Base-by-base conservation (phyloP, 2,113 vertebrate species). In the Aptenodytes forsteri region DNA sequence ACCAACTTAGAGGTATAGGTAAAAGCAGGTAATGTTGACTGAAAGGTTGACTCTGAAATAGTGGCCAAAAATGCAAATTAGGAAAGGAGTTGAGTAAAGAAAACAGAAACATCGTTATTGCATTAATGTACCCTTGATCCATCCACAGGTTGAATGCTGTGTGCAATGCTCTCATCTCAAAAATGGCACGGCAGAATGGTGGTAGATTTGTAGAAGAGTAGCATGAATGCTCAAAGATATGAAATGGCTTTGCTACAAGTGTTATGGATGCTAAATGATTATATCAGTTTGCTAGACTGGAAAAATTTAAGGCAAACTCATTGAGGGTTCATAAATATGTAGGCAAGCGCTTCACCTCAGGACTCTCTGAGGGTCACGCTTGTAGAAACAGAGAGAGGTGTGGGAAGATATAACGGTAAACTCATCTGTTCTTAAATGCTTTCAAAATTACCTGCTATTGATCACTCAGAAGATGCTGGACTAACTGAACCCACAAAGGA, bases 191-290 rank as follows among this genome's bases (percentile, higher is more conserved):
- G 1, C 16, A 9, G 26, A 58, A 27, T 13, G 8, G 44, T 30
- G 36, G n/a, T 56, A 7, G 36, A 26, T 70, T 55, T 42, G 17
- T 50, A 18, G 44, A 77, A 69, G n/a, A 52, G 20, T 19, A 47
- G 20, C 1, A 6, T 42, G 73, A 52, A 44, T 3, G 3, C 21
- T 77, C 75, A 29, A 3, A 2, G 5, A 10, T 26, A 27, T 0
- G 20, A 61, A 93, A 69, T 81, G 55, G 10, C 26, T 93, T 83
- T 77, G 9, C 82, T 78, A 18, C 27, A 27, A 8, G 61, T 44
- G 55, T 83, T 40, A 27, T 1, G 1, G 40, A 32, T 81, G 55
- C 29, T 77, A 34, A 93, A 65, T 52, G 6, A 38, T 73, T 54
- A 10, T 44, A 75, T 56, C 2, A 9, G 47, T 87, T 56, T 52